phyloP scores from a whole-genome alignment of 1,140 invertebrate genomes.

The Zaprionus camerounensis region DNA sequence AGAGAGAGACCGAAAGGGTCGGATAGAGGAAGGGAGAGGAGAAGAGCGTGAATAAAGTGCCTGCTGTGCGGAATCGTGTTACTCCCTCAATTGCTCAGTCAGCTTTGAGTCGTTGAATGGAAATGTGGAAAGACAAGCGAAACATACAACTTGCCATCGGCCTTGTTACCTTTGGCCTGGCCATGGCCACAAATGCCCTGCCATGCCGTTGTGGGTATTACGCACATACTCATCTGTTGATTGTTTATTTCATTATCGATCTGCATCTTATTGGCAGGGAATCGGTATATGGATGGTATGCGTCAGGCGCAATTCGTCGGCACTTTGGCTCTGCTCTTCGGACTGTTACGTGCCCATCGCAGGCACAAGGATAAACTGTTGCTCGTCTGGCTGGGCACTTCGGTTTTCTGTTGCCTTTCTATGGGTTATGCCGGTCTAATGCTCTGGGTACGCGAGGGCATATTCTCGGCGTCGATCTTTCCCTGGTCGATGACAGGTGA shows the following conservation, averaged over 20 bases:
- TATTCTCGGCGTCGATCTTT: background rate
- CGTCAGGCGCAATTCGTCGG: conserved; percentile 18
- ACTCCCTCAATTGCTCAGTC: conserved; percentile 19
- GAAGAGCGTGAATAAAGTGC: background rate
- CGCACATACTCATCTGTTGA: background rate
- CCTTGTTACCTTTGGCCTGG: conserved; percentile 12
- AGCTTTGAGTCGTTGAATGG: background rate
- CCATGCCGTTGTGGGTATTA: background rate
- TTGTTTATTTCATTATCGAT: background rate
- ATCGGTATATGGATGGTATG: background rate
- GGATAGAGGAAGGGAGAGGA: background rate
- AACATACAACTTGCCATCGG: conserved; percentile 25
- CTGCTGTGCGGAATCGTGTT: background rate
- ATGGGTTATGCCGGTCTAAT: conserved; percentile 4
- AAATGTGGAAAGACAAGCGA: conserved; percentile 20
- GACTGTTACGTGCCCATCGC: conserved; percentile 14
- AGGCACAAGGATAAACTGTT: conserved; percentile 20
- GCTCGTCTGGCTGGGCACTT: conserved; percentile 19
- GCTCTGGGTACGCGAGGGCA: background rate
- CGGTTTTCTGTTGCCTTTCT: background rate
- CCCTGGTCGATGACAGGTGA: conserved; percentile 16
- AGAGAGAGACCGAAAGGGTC: background rate
- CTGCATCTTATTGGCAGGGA: background rate
- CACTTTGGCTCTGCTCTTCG: conserved; percentile 17
- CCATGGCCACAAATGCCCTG: conserved; percentile 2